Base-by-base conservation (phyloP, 2,797 vertebrate genomes). In the Anguilla anguilla region DNA sequence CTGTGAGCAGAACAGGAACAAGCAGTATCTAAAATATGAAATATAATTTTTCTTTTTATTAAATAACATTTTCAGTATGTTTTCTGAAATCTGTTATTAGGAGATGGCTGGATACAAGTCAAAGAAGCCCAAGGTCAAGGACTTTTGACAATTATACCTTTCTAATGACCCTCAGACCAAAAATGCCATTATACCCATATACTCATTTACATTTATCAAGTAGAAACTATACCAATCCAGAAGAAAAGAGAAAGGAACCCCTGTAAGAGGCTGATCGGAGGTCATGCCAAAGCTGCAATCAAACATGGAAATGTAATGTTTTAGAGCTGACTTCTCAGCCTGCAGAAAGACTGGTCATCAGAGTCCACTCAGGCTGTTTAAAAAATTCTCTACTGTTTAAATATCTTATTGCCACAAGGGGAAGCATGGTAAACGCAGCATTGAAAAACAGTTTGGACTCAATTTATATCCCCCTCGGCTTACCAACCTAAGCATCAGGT, bases 391-490 rank as follows among this genome's bases (percentile, higher is more conserved):
- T 35, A 74, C 69, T 7, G 22, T 9, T 22, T 87, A 10, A 7
- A 11, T 0, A 83, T 67, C 19, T 87, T 83, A 5, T 51, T 77
- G 77, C 17, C 11, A 43, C 81, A 51, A 55, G 43, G n/a, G 43
- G 25, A 43, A 11, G 59, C 17, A 17, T 17, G 15, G 6, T 61
- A 61, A 61, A 61, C 10, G 7, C 10, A 25, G 46, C 17, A 10
- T 79, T 28, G 25, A 10, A 53, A 51, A 55, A n/a, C 82, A 72
- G 35, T 84, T 84, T 39, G 6, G 79, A 59, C 83, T 85, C 51
- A 83, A 88, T 67, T 69, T 43, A 81, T 55, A 61, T 49, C 28
- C 86, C 82, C 28, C 86, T 55, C 39, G 31, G 67, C 31, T 69
- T 69, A 53, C 82, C 77, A 57, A 84, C 81, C 67, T 28, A n/a